A percentile compares a stretch with the other conserved stretches of the same genome.
Conservation (phyloP, 2,113 vertebrate genomes). For the Gallinago jamesoni region DNA sequence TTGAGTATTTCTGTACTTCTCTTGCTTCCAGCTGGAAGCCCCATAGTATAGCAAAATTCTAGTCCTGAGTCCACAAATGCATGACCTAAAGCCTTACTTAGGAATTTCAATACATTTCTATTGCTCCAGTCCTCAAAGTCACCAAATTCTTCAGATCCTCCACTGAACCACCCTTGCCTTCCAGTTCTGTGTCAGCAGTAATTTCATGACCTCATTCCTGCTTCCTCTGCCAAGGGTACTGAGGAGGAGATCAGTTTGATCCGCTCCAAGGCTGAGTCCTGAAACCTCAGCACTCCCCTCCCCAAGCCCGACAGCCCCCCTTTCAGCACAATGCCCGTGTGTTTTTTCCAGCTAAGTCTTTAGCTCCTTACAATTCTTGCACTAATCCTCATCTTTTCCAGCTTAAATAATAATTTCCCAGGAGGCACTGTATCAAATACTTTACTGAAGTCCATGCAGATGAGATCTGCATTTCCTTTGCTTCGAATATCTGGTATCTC, state of each 20-base stretch:
- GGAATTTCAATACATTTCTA: neutral
- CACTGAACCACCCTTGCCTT: neutral
- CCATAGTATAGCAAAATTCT: neutral
- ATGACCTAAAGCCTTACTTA: neutral
- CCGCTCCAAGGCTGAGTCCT: neutral
- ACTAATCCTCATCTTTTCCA: slow-evolving; percentile 11
- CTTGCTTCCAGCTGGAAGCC: neutral
- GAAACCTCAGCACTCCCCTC: neutral
- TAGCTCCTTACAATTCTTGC: neutral
- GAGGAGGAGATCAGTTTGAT: neutral
- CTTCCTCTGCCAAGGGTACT: neutral
- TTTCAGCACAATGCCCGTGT: neutral
- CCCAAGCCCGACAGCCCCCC: neutral
- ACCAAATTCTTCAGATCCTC: neutral
- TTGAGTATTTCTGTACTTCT: neutral
- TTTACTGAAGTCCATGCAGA: neutral
- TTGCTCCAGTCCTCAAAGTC: neutral
- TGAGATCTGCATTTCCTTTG: neutral
- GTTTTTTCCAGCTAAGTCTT: neutral
- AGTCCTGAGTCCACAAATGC: neutral
- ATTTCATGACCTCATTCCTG: neutral
- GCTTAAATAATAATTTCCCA: neutral
- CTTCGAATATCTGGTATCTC: neutral
- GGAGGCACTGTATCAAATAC: neutral
- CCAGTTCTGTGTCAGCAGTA: neutral